Conservation (phyloP, 2,797 vertebrate species). For the Lithobates sylvaticus region DNA sequence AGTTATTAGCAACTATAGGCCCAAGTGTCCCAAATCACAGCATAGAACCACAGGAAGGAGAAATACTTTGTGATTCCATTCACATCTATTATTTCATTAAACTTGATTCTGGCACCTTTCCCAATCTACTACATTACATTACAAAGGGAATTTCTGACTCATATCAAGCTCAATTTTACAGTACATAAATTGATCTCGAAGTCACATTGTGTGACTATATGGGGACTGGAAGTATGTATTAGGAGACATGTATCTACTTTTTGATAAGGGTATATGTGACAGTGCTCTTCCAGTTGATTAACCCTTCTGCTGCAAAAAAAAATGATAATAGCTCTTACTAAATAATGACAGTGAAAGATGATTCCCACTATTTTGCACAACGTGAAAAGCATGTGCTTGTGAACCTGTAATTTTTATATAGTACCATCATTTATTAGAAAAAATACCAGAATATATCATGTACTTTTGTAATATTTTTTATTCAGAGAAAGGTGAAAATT, state of each 20-base stretch:
- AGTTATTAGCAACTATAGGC: neutral
- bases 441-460: neutral
- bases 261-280: constrained; percentile 12
- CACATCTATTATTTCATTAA: constrained; percentile 23
- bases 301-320: neutral
- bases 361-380: neutral
- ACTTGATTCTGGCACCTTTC: constrained; percentile 36
- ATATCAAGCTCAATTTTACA: constrained; percentile 36
- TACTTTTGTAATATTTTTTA: neutral
- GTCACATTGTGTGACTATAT: constrained; percentile 26
- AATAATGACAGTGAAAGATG: neutral
- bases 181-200: constrained; percentile 43
- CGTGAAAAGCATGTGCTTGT: neutral
- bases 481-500: neutral
- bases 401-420: neutral
- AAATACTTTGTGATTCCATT: constrained; percentile 25
- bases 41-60: neutral
- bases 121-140: constrained; percentile 42
- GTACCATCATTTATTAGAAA: neutral
- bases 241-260: constrained; percentile 17
- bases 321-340: neutral
- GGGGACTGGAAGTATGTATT: constrained; percentile 26
- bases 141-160: constrained; percentile 41
- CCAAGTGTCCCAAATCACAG: constrained; percentile 18
- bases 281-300: constrained; percentile 18